A percentile compares a stretch with the other conserved stretches of the same genome.
These are phyloP conservation scores for roundworm (Caenorhabditis elegans) DNA, from an alignment of 1,140 invertebrate species.

Conservation along the genomic window DNA sequence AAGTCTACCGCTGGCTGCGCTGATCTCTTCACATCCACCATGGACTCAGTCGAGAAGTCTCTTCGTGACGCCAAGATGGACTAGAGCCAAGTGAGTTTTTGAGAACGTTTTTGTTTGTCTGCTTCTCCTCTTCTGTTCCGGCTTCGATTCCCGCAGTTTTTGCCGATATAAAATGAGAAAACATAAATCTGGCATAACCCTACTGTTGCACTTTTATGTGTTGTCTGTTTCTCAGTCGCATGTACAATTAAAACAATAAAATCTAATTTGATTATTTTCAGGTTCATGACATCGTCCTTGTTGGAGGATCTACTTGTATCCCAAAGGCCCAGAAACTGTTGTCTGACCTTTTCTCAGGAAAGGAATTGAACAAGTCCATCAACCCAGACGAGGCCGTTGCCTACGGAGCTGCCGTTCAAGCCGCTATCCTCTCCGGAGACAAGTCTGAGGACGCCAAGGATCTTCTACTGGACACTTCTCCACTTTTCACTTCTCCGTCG, in stretches of 20 bases:
- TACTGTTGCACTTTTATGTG: no score
- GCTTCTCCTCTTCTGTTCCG: no score
- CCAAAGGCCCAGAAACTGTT: constrained; percentile 88
- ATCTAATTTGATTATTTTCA: background rate
- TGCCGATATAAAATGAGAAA: no score
- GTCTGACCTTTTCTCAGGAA: constrained; percentile 80
- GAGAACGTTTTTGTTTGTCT: no score
- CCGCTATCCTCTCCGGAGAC: constrained; percentile 84
- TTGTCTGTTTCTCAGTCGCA: no score
- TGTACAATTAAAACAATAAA: background rate
- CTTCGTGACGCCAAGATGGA: constrained; percentile 89
- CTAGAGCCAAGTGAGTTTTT: no score
- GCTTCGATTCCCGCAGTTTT: no score
- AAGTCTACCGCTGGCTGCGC: constrained; percentile 92
- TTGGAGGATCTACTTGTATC: constrained; percentile 96
- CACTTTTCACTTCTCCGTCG: no score
- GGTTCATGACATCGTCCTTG: constrained; percentile 70
- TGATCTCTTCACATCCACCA: constrained; percentile 82
- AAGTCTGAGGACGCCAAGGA: constrained; percentile 90
- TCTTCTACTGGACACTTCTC: constrained; percentile 87
- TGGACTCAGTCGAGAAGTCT: constrained; percentile 92
- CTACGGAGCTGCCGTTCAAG: constrained; percentile 68
- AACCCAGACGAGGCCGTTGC: constrained; percentile 69
- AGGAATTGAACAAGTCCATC: constrained; percentile 88
- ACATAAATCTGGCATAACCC: no score